A percentile compares a stretch with the other conserved stretches of the same genome.
These are phyloP conservation scores for Buphagus erythrorhynchus DNA, from an alignment of 2,797 vertebrate species.

Conservation along the genomic window DNA sequence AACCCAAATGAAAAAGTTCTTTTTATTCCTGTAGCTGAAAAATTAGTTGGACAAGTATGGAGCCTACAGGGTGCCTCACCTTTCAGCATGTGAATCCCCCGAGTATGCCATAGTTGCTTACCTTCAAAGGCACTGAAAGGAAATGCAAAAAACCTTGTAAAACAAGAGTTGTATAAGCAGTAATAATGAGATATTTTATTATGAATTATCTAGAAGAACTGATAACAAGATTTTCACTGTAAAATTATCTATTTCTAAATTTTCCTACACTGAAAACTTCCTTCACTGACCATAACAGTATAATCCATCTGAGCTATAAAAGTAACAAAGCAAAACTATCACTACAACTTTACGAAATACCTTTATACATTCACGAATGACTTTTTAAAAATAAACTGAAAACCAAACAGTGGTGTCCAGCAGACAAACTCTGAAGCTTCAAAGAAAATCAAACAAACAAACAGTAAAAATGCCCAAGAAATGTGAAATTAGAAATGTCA, in stretches of 20 bases:
- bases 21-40: background rate
- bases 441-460: background rate
- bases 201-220: background rate
- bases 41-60: background rate
- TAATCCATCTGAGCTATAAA: background rate
- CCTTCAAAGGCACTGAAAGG: background rate
- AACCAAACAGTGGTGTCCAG: background rate
- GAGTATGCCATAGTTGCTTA: background rate
- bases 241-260: background rate
- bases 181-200: background rate
- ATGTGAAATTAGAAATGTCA: background rate
- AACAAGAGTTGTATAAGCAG: background rate
- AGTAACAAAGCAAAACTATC: background rate
- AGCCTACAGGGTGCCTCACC: background rate
- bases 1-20: constrained; percentile 32
- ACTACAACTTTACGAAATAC: background rate
- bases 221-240: background rate
- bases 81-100: background rate
- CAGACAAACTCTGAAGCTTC: background rate
- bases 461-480: background rate
- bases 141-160: background rate
- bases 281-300: background rate
- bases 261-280: background rate
- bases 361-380: background rate
- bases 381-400: background rate